phyloP scores from a whole-genome alignment of 2,113 vertebrate genomes.

The Nyctereutes procyonoides region DNA sequence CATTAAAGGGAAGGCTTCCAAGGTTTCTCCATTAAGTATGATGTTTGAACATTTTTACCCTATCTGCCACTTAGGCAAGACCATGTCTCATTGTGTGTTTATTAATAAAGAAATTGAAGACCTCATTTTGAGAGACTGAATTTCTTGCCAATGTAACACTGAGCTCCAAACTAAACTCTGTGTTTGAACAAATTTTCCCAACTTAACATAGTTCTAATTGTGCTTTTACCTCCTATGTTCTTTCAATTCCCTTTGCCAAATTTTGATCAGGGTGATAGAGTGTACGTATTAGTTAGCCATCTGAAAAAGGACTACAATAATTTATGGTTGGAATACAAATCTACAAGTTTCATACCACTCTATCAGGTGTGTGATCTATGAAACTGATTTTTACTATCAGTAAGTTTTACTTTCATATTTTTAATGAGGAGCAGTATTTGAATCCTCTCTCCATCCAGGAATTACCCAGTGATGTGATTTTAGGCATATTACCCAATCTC shows the following conservation, averaged over 20 bases:
- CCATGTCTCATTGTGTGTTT: constrained; percentile 59
- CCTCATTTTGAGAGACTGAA: constrained; percentile 46
- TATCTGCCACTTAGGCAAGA: constrained; percentile 42
- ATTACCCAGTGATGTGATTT: background rate
- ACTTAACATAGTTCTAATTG: constrained; percentile 68
- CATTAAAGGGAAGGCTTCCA: constrained; percentile 63
- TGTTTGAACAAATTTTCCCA: constrained; percentile 54
- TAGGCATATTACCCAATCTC: background rate
- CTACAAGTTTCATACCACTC: background rate
- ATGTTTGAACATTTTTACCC: constrained; percentile 60
- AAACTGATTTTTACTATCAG: background rate
- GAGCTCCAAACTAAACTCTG: constrained; percentile 75
- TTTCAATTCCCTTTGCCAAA: constrained; percentile 57
- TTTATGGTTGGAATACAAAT: background rate
- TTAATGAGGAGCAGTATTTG: background rate
- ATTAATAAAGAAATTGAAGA: constrained; percentile 76
- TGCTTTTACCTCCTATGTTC: constrained; percentile 50
- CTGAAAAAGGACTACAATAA: constrained; percentile 17
- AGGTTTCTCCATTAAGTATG: constrained; percentile 46
- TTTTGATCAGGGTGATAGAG: background rate
- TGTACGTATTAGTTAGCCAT: background rate
- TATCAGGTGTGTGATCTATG: background rate
- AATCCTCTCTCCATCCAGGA: background rate
- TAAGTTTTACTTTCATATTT: background rate
- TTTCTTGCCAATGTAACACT: constrained; percentile 66